phyloP scores from a whole-genome alignment of 2,797 vertebrate species.

The Hypotaenidia okinawae region DNA sequence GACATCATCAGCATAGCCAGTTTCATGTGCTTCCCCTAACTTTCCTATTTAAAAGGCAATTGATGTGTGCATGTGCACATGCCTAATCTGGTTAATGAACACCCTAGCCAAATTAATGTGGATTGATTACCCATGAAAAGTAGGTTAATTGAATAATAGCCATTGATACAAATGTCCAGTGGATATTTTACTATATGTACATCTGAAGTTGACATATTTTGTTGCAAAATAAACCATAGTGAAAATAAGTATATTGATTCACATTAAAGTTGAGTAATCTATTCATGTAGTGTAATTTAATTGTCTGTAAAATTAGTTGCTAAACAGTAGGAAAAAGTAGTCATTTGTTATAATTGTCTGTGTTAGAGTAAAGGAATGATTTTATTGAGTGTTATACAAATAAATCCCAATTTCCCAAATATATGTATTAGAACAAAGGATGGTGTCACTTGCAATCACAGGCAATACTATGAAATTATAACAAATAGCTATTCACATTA shows the following conservation, averaged over 20 bases:
- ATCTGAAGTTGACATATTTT: slow-evolving; percentile 61
- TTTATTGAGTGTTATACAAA: slow-evolving; percentile 45
- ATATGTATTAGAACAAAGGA: slow-evolving; percentile 8
- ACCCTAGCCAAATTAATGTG: slow-evolving; percentile 71
- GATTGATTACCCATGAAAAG: slow-evolving; percentile 74
- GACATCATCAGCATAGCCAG: slow-evolving; percentile 26
- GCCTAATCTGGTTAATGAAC: slow-evolving; percentile 73
- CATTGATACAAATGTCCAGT: slow-evolving; percentile 56
- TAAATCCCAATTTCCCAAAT: slow-evolving; percentile 59
- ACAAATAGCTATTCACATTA: slow-evolving; percentile 33
- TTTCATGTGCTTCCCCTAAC: slow-evolving; percentile 45
- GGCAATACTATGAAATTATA: slow-evolving; percentile 24
- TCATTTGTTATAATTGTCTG: slow-evolving; percentile 54
- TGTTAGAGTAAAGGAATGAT: slow-evolving; percentile 44
- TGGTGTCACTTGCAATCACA: slow-evolving; percentile 32
- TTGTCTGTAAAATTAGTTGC: slow-evolving; percentile 72
- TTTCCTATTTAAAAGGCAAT: slow-evolving; percentile 55
- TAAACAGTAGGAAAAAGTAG: slow-evolving; percentile 50
- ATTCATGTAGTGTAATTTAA: slow-evolving; percentile 67
- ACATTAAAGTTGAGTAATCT: slow-evolving; percentile 68
- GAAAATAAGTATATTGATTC: slow-evolving; percentile 66
- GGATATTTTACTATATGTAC: slow-evolving; percentile 65
- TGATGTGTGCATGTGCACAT: neutral
- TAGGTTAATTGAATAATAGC: slow-evolving; percentile 73
- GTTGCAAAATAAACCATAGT: slow-evolving; percentile 54